phyloP scores from a whole-genome alignment of 2,888 invertebrate species.

The Zele albiditarsus region DNA sequence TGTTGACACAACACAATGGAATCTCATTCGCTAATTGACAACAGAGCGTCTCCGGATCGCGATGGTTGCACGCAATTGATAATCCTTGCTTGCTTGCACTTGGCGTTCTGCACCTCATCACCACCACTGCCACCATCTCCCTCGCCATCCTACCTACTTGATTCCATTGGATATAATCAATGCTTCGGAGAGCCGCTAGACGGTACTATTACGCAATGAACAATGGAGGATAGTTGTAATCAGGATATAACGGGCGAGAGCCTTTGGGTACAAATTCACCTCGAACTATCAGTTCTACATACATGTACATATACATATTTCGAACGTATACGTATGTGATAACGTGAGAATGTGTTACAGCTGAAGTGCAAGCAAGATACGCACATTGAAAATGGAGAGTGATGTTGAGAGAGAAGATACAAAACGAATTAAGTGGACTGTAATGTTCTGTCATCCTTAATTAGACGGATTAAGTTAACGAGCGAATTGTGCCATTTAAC shows the following conservation, averaged over 20 bases:
- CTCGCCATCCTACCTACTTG: background rate
- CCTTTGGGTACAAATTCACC: conserved; percentile 23
- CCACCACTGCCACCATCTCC: background rate
- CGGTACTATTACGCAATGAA: conserved; percentile 27
- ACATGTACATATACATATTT: background rate
- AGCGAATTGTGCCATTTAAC: conserved; percentile 13
- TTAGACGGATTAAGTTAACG: conserved; percentile 21
- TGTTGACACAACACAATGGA: conserved; percentile 16
- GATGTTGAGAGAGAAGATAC: background rate
- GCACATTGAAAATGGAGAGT: conserved; percentile 1
- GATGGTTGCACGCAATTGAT: conserved; percentile 34
- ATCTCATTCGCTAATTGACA: conserved; percentile 28
- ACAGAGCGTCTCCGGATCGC: background rate
- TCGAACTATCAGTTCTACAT: background rate
- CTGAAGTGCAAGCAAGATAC: conserved; percentile 17
- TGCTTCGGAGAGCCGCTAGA: conserved; percentile 18
- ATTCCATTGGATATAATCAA: conserved; percentile 39
- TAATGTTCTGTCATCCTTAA: conserved; percentile 17
- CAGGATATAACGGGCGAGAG: conserved; percentile 25
- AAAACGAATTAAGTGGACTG: conserved; percentile 14
- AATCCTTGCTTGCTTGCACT: conserved; percentile 33
- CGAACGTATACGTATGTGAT: background rate
- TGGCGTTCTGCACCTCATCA: background rate
- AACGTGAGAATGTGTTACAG: background rate
- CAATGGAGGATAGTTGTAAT: conserved; percentile 35